phyloP scores from a whole-genome alignment of 2,113 vertebrate genomes.

The Stigmatopora argus region DNA sequence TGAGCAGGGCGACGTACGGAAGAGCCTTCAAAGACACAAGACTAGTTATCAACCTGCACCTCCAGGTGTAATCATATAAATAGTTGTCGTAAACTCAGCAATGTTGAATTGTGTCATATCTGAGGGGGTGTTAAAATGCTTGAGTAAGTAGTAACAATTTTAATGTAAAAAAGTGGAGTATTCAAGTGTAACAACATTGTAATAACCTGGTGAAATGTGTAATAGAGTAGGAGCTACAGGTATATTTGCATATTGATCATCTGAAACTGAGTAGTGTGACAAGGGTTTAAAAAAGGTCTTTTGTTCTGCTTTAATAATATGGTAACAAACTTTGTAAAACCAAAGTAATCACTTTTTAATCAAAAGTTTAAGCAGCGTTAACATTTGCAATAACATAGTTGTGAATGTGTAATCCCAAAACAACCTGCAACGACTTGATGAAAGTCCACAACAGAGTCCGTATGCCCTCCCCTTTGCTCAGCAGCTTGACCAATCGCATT shows the following conservation, averaged over 20 bases:
- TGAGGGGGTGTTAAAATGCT: neutral
- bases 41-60: neutral
- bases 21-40: conserved; percentile 67
- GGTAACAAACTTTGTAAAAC: neutral
- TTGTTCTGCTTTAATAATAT: neutral
- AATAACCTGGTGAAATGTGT: neutral
- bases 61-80: neutral
- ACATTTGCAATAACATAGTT: neutral
- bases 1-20: conserved; percentile 88
- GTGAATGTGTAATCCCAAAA: neutral
- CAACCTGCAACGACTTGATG: conserved; percentile 97
- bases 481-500: conserved; percentile 96
- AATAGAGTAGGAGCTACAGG: neutral
- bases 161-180: neutral
- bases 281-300: neutral
- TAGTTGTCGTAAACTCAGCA: no score
- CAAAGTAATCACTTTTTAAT: neutral
- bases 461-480: conserved; percentile 97
- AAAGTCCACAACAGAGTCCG: conserved; percentile 96
- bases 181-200: neutral
- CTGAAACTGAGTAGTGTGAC: neutral
- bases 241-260: neutral
- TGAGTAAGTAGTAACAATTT: neutral
- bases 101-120: no score
- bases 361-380: neutral